Evolutionary conservation across 2,113 vertebrate genomes (phyloP).

Genomic region (Ceuthmochares aereus): DNA sequence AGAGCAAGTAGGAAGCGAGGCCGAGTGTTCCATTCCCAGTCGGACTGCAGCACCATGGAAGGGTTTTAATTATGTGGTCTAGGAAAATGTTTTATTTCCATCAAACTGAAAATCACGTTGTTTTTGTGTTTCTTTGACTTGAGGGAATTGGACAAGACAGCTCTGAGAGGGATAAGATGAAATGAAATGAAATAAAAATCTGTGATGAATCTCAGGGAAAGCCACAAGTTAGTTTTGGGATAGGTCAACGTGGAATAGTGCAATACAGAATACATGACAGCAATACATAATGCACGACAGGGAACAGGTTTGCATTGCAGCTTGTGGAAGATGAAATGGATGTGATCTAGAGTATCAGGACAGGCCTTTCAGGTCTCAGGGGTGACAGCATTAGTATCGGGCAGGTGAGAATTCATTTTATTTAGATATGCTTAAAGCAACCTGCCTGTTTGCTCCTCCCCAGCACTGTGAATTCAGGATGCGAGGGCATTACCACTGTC

Average conservation of each 20-base stretch:
- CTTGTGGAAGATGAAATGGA: neutral
- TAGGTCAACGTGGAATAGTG: accelerated
- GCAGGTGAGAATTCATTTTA: neutral
- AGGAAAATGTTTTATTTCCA: neutral
- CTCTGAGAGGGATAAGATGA: neutral
- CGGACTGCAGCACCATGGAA: neutral
- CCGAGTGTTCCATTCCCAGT: neutral
- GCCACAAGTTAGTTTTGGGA: neutral
- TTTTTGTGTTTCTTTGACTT: neutral
- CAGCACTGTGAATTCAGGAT: constrained; percentile 99
- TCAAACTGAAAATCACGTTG: neutral
- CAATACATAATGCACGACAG: accelerated
- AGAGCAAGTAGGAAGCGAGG: neutral
- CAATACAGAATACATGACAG: neutral
- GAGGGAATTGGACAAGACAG: neutral
- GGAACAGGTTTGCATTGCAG: neutral
- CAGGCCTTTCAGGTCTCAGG: neutral
- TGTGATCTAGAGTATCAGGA: neutral
- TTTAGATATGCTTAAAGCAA: neutral
- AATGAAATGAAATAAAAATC: neutral
- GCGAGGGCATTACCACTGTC: constrained; percentile 98
- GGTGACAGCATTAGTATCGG: neutral
- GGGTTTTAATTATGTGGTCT: neutral
- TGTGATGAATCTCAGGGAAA: neutral
- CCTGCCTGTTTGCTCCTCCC: neutral